Conservation (phyloP, 1,140 invertebrate genomes). For the Ips typographus region DNA sequence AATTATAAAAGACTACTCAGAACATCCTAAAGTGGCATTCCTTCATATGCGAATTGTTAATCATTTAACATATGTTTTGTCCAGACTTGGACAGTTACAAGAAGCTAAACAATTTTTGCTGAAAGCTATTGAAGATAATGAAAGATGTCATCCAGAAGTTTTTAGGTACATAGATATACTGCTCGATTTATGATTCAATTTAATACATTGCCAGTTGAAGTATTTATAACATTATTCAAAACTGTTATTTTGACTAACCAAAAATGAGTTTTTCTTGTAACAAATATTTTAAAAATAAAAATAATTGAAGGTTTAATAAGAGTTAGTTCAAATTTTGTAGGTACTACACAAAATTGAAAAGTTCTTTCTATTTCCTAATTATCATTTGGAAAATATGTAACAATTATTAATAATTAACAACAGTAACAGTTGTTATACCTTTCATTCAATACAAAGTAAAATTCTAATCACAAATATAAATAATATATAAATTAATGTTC, state of each 20-base stretch:
- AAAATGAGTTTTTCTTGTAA: too few species aligned
- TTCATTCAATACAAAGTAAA: neutral
- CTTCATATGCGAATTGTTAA: slow-evolving; percentile 85
- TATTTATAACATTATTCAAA: too few species aligned
- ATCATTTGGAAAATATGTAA: too few species aligned
- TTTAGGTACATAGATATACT: slow-evolving; percentile 21
- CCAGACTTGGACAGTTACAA: slow-evolving; percentile 41
- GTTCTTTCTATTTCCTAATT: too few species aligned
- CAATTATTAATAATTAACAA: neutral
- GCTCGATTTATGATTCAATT: neutral
- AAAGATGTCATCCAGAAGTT: slow-evolving; percentile 30
- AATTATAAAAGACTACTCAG: slow-evolving; percentile 38
- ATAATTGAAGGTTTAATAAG: too few species aligned
- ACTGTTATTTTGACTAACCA: too few species aligned
- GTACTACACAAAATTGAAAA: too few species aligned
- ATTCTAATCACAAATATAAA: slow-evolving; percentile 1
- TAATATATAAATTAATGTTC: slow-evolving; percentile 13
- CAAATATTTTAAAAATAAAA: too few species aligned
- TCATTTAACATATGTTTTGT: slow-evolving; percentile 68
- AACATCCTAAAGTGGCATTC: slow-evolving; percentile 42
- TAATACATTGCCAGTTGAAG: too few species aligned
- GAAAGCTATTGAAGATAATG: slow-evolving; percentile 34
- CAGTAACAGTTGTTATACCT: neutral
- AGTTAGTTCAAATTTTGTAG: too few species aligned
- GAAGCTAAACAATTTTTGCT: slow-evolving; percentile 40